A percentile compares a stretch with the other conserved stretches of the same genome.
phyloP scores from a whole-genome alignment of 2,888 invertebrate genomes.

The Ernsta delagoae region DNA sequence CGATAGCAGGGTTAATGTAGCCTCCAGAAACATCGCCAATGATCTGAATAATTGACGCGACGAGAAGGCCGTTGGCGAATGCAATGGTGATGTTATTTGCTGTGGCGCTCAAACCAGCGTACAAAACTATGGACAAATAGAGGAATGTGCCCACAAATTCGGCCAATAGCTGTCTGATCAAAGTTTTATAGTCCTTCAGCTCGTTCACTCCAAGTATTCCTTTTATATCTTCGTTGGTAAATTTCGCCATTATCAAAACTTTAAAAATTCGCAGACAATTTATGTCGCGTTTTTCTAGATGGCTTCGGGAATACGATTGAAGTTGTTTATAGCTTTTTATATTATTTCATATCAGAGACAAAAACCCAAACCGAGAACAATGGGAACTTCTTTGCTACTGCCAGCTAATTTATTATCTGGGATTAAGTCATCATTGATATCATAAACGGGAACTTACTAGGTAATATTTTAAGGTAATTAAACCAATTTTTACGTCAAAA shows the following conservation, averaged over 20 bases:
- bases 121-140: conserved; percentile 39
- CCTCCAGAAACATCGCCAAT: conserved; percentile 41
- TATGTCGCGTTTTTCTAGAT: conserved; percentile 1
- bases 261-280: conserved; percentile 9
- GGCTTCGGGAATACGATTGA: not conserved
- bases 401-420: too few species aligned
- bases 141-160: conserved; percentile 44
- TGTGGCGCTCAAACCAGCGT: conserved; percentile 29
- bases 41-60: conserved; percentile 41
- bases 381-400: too few species aligned
- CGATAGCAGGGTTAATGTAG: conserved; percentile 43
- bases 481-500: not conserved
- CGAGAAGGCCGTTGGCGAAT: conserved; percentile 39
- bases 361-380: too few species aligned
- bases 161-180: conserved; percentile 40
- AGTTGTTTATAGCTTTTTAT: too few species aligned
- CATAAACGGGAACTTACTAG: too few species aligned
- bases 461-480: not conserved
- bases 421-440: too few species aligned
- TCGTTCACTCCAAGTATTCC: conserved; percentile 35
- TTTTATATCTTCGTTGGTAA: conserved; percentile 36
- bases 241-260: conserved; percentile 20
- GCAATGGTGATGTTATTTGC: conserved; percentile 27
- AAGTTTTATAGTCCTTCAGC: conserved; percentile 37
- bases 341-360: too few species aligned